Evolutionary conservation across 2,888 invertebrate genomes (phyloP), one percentile per base, ranked within the genome.

Genomic region (Sisyra terminalis): DNA sequence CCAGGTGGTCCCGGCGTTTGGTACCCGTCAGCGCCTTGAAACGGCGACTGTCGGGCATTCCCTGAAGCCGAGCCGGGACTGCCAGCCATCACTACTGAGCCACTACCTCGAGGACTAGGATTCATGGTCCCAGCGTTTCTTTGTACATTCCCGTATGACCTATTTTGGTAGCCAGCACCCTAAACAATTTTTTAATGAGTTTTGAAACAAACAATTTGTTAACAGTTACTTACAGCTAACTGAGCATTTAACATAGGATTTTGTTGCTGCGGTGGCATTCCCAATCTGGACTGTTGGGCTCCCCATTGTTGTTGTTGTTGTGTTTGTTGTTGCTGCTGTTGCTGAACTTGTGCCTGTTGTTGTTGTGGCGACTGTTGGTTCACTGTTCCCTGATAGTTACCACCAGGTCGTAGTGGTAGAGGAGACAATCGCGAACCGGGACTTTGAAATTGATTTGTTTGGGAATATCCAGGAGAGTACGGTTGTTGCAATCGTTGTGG

Each of bases 241-340:
- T 86, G 86, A 52, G 84, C 82, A 65, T 80, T 84, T 54, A 90
- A 71, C 87, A 90, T 87, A 24, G 89, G 86, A 65, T 89, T 87
- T 61, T 88, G 80, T 51, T 70, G 78, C 61, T 81, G 81, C 60
- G 81, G 81, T 54, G 81, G 79, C 46, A 78, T 67, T 44, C 74
- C 73, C 52, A 82, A 67, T 60, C 77, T 70, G 45, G 61, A 62
- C 52, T 49, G 65, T 53, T 60, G 71, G 54, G 59, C 63, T 47
- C 61, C 61, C 41, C 41, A 41, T 8, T 2, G 14, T 5, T 9
- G 29, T 30, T 54, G 48, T 46, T 56, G 51, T 44, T 54, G 52
- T 39, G 51, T 50, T 40, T 51, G 52, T 44, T 52, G 55, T 35
- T 47, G 43, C 31, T 13, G 31, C 5, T 13, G 6, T 24, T 24